Evolutionary conservation across 1,140 invertebrate genomes (phyloP), one percentile per base, ranked within the genome.

Genomic region (Scylla paramamosain): DNA sequence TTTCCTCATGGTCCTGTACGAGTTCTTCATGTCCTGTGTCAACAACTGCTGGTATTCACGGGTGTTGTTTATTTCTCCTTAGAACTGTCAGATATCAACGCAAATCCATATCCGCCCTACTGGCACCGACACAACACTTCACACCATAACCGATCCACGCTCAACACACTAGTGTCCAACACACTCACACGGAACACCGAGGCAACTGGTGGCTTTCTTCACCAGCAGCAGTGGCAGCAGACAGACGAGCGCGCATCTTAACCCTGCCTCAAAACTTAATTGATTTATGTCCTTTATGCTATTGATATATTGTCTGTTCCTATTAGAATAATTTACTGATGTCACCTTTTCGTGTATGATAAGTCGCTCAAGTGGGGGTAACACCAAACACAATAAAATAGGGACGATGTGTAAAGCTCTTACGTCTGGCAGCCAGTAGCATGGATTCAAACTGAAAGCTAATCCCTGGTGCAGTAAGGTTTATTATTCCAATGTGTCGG

Each of bases 391-490:
- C 52, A 59, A 8, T 59, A 59, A 20, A 20, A 77, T 77, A 77
- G 67, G 25, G 67, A n/a, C 8, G 67, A n/a, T 20, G n/a, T n/a
- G 1, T 25, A 20, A 20, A 32, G 16, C 45, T 93, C 92, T 10
- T 87, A 46, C 92, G 92, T 32, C 92, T 87, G 92, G 82, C 92
- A 93, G 46, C 28, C n/a, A 8, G 4, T n/a, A 32, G 25, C n/a
- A 10, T 14, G n/a, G 39, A 93, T 93, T 93, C 92, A 93, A 93
- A 93, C 92, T 48, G 92, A 93, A 93, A 93, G 92, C 83, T 87
- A 29, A 59, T 29, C 45, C 32, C 25, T 29, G 45, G 28, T 25
- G n/a, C 20, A 77, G 0, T 29, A 93, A 93, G 92, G 92, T 6
- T n/a, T n/a, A 52, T 87, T 87, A 87, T 67, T n/a, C 92, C 45